phyloP scores from a whole-genome alignment of 2,797 vertebrate species.

The Mus minutoides region DNA sequence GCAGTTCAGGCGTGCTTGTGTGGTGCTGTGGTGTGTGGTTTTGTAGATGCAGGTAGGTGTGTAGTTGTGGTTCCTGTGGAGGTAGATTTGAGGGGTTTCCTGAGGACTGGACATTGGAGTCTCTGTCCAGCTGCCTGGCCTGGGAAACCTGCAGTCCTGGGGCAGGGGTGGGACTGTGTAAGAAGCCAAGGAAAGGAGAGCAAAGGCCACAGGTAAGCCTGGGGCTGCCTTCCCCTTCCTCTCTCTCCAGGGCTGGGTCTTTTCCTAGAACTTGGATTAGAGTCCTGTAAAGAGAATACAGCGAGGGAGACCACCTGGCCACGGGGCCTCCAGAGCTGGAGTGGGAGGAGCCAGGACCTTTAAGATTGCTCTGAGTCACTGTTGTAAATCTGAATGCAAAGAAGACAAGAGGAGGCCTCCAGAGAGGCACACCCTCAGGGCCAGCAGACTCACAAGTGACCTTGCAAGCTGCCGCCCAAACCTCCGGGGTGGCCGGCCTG shows the following conservation, averaged over 20 bases:
- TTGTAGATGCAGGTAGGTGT: neutral
- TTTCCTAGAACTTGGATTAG: neutral
- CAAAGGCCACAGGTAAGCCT: neutral
- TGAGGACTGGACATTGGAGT: neutral
- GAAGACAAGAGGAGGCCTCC: neutral
- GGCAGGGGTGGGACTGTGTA: neutral
- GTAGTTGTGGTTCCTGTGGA: constrained; percentile 30
- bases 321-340: neutral
- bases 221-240: neutral
- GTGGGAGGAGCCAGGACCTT: neutral
- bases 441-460: neutral
- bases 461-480: neutral
- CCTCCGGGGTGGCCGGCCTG: neutral
- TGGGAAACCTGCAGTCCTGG: neutral
- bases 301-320: neutral
- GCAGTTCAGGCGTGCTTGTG: neutral
- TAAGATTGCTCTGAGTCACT: constrained; percentile 16
- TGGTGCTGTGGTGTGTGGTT: constrained; percentile 32
- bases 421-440: neutral
- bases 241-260: neutral
- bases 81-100: neutral
- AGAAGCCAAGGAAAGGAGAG: neutral
- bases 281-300: neutral
- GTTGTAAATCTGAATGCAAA: constrained; percentile 43
- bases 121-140: neutral